Evolutionary conservation across 2,113 vertebrate species (phyloP), one percentile per base, ranked within the genome.

Genomic region (Microtus ochrogaster): DNA sequence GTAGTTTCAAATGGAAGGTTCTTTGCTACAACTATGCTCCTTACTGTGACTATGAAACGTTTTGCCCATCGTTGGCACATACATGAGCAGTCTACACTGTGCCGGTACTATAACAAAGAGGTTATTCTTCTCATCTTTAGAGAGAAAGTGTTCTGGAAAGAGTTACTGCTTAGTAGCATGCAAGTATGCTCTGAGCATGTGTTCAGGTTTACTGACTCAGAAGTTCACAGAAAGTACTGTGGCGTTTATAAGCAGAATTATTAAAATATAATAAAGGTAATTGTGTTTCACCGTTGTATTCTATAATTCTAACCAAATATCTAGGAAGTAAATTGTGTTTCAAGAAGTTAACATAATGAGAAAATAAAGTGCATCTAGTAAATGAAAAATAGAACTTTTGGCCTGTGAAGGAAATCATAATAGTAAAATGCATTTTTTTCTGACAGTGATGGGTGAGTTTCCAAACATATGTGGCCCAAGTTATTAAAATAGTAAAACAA

Each of bases 401-500:
- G 52, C 39, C 55, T 83, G 49, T 58, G 52, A 58, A 94, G 90
- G 24, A 77, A 63, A 93, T 81, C 61, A 77, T 28, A 47, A 36
- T 47, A 94, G 90, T 73, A 65, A 87, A 78, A 30, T 78, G 52
- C 63, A 91, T 74, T 92, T 98, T 92, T 98, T 96, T 95, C 78
- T 97, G 95, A 97, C 94, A 97, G 82, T 97, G 94, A 97, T 68
- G 93, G 70, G 90, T 98, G 97, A 92, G 85, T 92, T 97, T 96
- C 72, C 89, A 97, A 95, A 97, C 92, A 95, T 76, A 21, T 76
- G 10, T 44, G 92, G 52, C 92, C 52, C 55, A 96, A 88, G 85
- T 96, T 97, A 97, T 96, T 96, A 96, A 96, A 92, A 79, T 92
- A 95, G 91, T 89, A 92, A 96, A 95, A 96, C 73, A 83, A 95